Evolutionary conservation across 2,797 vertebrate species (phyloP).

Genomic region (Fistularia commersonii): DNA sequence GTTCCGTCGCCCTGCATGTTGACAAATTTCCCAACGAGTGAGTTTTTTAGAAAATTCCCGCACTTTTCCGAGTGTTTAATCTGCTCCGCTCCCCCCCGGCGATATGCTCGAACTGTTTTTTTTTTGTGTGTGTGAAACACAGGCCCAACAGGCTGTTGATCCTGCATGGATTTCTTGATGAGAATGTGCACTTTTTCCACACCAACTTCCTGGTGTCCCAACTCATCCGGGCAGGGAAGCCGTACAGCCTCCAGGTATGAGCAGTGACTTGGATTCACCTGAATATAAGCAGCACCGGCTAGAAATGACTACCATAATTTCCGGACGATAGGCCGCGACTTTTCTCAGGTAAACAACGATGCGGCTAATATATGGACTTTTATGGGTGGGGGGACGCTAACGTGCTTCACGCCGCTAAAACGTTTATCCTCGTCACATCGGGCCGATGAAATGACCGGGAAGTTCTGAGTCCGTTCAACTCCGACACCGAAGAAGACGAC

Average conservation of each 20-base stretch:
- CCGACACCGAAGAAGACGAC: too few species aligned
- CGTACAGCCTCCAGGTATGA: slow-evolving; percentile 89
- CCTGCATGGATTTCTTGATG: slow-evolving; percentile 94
- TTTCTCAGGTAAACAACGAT: too few species aligned
- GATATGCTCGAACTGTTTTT: background rate
- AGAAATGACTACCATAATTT: too few species aligned
- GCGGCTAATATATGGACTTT: too few species aligned
- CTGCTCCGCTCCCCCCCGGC: background rate
- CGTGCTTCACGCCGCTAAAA: too few species aligned
- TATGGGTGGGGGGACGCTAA: too few species aligned
- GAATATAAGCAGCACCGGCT: too few species aligned
- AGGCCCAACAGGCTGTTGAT: slow-evolving; percentile 95
- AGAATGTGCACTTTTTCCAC: slow-evolving; percentile 99
- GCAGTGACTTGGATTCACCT: background rate
- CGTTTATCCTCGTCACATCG: too few species aligned
- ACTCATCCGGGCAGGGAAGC: slow-evolving; percentile 93
- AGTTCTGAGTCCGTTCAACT: too few species aligned
- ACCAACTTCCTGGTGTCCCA: slow-evolving; percentile 96
- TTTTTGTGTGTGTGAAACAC: slow-evolving; percentile 10
- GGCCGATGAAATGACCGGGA: too few species aligned
- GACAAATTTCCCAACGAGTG: slow-evolving; percentile 94
- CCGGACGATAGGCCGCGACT: too few species aligned
- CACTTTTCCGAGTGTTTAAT: background rate
- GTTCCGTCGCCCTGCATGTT: slow-evolving; percentile 91
- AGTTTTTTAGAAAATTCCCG: slow-evolving; percentile 8